Base-by-base conservation (phyloP, 2,888 invertebrate genomes). In the Stenurella melanura region DNA sequence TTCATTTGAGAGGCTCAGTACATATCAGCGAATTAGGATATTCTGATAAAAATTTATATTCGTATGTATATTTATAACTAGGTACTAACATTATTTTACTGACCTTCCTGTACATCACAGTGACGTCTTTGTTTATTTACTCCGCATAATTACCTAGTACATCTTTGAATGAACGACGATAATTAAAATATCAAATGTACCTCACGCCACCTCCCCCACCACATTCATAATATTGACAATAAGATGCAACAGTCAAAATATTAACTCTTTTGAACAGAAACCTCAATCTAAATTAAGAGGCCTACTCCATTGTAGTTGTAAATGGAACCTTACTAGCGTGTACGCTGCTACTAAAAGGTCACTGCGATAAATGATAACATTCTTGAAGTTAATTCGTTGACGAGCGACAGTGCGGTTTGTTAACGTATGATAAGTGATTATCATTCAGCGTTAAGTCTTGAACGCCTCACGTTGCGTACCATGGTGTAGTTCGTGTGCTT, bases 331-430 rank as follows among this genome's bases (percentile, higher is more conserved):
- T n/a, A 17, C 50, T 61, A 54, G 63, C 18, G 64, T 60, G 76
- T 66, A 54, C 56, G 15, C 68, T 76, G 77, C 74, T 73, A 73
- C 79, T 77, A 75, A 78, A 34, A 79, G 81, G 81, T 81, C 81
- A 77, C 76, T 19, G 77, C 77, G 79, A 81, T 81, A 81, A 81
- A 67, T 76, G 78, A 79, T 79, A 81, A 76, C 76, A 73, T 76
- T 78, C 78, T 74, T 73, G 19, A 67, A 79, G 74, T 74, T 75
- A 74, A 78, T 79, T 78, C 77, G 79, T 81, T 54, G 54, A 50
- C 34, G 50, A 60, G 18, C 15, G 50, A 10, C 12, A 30, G 56
- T 50, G 42, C 10, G 17, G 26, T 64, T 56, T 26, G 72, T 17
- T 54, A 54, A 26, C 21, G 26, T 18, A 26, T 30, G 70, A 60